A percentile compares a stretch with the other conserved stretches of the same genome.
Conservation (phyloP, 2,797 vertebrate species). For the Siniperca scherzeri region DNA sequence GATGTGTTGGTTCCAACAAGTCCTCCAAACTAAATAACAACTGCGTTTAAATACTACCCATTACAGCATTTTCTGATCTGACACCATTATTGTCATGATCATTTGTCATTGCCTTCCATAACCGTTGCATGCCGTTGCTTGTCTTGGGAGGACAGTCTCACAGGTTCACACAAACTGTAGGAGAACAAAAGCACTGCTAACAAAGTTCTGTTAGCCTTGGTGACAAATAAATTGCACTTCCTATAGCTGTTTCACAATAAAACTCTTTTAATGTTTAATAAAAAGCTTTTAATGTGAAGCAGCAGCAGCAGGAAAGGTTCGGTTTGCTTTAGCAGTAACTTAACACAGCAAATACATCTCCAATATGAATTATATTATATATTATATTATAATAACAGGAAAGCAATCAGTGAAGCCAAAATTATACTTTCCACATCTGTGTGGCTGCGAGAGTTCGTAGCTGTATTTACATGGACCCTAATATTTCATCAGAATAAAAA, state of each 20-base stretch:
- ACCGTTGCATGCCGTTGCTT: not conserved
- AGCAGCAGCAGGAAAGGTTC: not conserved
- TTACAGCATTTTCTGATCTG: not conserved
- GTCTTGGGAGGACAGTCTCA: not conserved
- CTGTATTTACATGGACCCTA: too few species aligned
- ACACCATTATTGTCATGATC: not conserved
- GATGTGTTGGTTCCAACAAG: not conserved
- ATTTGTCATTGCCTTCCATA: not conserved
- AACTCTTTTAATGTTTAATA: too few species aligned
- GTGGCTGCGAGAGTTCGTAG: not conserved
- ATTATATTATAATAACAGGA: not conserved
- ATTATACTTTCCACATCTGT: not conserved
- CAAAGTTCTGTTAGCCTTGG: not conserved
- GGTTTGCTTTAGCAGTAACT: not conserved
- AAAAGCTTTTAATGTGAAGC: slow-evolving; percentile 1
- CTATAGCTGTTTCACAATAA: not conserved
- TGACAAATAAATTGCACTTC: not conserved
- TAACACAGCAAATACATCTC: too few species aligned
- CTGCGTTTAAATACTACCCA: not conserved
- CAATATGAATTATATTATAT: too few species aligned
- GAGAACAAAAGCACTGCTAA: not conserved
- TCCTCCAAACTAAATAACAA: not conserved
- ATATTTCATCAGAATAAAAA: too few species aligned
- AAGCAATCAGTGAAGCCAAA: not conserved
- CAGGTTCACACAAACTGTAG: not conserved